Evolutionary conservation across 2,888 invertebrate genomes (phyloP), one percentile per base, ranked within the genome.

Genomic region (Drosophila rellima): DNA sequence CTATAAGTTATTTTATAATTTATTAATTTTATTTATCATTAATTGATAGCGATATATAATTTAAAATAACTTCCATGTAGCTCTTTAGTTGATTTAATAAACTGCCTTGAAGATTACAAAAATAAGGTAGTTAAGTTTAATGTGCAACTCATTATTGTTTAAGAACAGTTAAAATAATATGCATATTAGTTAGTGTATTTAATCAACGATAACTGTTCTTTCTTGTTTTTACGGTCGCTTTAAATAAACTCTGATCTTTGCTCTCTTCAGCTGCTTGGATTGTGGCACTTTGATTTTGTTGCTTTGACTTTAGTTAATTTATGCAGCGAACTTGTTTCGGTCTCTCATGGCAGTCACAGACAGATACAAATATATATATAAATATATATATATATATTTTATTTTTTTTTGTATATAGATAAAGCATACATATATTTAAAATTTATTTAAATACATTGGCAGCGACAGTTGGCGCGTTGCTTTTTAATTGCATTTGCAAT

Each of bases 321-420:
- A 91, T 91, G 88, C 91, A 89, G 74, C 84, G 90, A 91, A 91
- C 91, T 88, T 84, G 91, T 91, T 91, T 84, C 68, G 74, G 78
- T 74, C 73, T 70, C 45, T 59, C 52, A 55, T 52, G 65, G 44
- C 61, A 40, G 18, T 48, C 55, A 23, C 52, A 44, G 26, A 31
- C 44, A 40, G 26, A 62, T 40, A 62, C 44, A 39, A 17, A 45
- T 40, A 60, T 48, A 50, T 61, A 39, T 45, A 44, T 7, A 18
- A 15, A 42, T 45, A 47, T 35, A 23, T 45, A 33, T 13, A n/a
- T 33, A n/a, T n/a, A n/a, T n/a, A n/a, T n/a, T n/a, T n/a, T n/a
- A n/a, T n/a, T n/a, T n/a, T 7, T 15, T 3, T 7, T 0, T 39
- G 42, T 51, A 54, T 45, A 63, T 51, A 40, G 29, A 50, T 33